A percentile compares a stretch with the other conserved stretches of the same genome.
Conservation (phyloP, 2,113 vertebrate genomes). For the Geothlypis trichas region DNA sequence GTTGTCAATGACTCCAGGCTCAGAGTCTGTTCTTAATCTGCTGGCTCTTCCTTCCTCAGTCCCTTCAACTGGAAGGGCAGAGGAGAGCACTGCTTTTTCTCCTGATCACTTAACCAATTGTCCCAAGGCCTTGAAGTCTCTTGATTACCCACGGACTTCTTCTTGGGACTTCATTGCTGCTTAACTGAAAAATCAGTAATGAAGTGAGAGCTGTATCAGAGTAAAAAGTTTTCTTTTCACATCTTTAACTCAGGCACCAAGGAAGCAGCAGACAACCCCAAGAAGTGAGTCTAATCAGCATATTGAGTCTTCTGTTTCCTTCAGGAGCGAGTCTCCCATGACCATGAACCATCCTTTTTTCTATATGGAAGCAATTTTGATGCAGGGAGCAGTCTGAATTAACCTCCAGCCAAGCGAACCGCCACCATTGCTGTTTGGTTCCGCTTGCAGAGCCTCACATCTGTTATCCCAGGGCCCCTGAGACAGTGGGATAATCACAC, state of each 20-base stretch:
- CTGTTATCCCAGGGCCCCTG: not conserved
- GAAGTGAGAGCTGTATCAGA: not conserved
- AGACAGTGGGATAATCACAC: not conserved
- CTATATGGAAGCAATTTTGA: not conserved
- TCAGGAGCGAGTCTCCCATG: not conserved
- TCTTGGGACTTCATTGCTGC: not conserved
- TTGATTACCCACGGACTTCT: not conserved
- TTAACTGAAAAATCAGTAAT: not conserved
- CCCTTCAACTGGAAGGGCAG: not conserved
- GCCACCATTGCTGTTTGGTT: not conserved
- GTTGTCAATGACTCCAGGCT: not conserved
- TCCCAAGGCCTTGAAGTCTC: not conserved
- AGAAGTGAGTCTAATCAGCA: not conserved
- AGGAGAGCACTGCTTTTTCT: not conserved
- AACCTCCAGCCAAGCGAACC: not conserved
- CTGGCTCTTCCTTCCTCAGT: not conserved
- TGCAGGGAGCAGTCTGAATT: not conserved
- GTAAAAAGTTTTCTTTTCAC: not conserved
- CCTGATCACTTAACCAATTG: not conserved
- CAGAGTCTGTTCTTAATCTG: not conserved
- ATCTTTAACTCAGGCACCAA: accelerated
- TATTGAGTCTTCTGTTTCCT: not conserved
- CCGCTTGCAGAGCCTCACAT: not conserved
- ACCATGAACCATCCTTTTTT: not conserved
- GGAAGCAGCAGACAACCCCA: not conserved